Percentiles rank a stretch among this genome's conserved stretches.
Evolutionary conservation across 2,797 vertebrate genomes (phyloP).

Genomic region (Enteromius viviparus): DNA sequence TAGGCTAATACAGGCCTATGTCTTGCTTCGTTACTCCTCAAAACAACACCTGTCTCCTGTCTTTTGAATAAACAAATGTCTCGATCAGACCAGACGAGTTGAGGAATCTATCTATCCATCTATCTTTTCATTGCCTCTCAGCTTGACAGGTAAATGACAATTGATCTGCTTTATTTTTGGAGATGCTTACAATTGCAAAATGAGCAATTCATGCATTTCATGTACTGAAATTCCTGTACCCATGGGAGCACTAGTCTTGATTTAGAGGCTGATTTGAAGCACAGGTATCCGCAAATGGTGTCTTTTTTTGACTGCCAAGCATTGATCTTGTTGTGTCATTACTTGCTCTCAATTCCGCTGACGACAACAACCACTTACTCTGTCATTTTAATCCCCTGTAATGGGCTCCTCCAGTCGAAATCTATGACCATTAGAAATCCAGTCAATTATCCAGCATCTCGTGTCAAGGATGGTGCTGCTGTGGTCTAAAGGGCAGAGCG

Average conservation of each 20-base stretch:
- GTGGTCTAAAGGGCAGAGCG: constrained; percentile 31
- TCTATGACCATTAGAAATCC: constrained; percentile 59
- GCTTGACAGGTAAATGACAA: neutral
- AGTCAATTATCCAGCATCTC: constrained; percentile 62
- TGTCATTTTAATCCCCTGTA: constrained; percentile 66
- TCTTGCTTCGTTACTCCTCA: constrained; percentile 47
- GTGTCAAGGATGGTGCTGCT: constrained; percentile 56
- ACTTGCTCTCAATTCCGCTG: constrained; percentile 63
- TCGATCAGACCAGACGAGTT: neutral
- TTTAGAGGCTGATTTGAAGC: constrained; percentile 9
- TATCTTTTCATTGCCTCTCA: neutral
- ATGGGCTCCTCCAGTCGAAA: constrained; percentile 61
- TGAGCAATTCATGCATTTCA: neutral
- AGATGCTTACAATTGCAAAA: constrained; percentile 10
- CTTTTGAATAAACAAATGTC: constrained; percentile 25
- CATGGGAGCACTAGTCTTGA: neutral
- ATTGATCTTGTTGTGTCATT: constrained; percentile 39
- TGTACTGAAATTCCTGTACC: neutral
- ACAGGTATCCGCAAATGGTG: neutral
- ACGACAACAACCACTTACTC: constrained; percentile 62
- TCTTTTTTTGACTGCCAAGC: constrained; percentile 19
- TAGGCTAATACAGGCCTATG: constrained; percentile 64
- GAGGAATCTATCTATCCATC: neutral
- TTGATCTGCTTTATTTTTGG: neutral
- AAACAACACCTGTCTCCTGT: constrained; percentile 53